These are phyloP conservation scores for Orchesellides sinensis DNA, from an alignment of 2,888 invertebrate genomes.

Conservation along the genomic window DNA sequence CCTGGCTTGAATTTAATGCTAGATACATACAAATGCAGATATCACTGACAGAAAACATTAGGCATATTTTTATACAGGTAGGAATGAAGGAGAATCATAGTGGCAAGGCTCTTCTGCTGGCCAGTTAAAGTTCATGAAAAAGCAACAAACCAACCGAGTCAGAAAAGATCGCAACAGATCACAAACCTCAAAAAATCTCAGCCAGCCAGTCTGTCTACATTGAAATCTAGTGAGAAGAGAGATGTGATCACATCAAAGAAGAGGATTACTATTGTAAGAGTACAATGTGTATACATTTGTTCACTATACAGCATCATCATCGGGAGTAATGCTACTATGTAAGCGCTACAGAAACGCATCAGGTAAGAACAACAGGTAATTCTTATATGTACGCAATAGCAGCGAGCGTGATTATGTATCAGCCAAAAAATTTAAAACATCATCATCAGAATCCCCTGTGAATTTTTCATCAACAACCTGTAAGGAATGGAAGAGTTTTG, in stretches of 20 bases:
- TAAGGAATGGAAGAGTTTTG: neutral
- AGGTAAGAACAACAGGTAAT: neutral
- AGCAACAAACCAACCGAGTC: neutral
- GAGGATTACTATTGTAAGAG: neutral
- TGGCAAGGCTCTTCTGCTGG: neutral
- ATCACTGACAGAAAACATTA: neutral
- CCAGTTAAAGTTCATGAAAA: constrained; percentile 11
- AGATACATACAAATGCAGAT: neutral
- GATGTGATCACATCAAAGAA: constrained; percentile 16
- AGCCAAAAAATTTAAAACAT: neutral
- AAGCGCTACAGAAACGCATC: neutral
- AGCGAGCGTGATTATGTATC: neutral
- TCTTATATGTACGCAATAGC: no score
- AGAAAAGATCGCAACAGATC: constrained; percentile 48
- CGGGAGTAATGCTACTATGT: neutral
- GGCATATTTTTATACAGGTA: neutral
- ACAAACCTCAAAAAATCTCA: constrained; percentile 36
- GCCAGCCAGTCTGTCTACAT: constrained; percentile 8
- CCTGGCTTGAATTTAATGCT: neutral
- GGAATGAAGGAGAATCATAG: neutral
- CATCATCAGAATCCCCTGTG: neutral
- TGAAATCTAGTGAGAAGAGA: neutral
- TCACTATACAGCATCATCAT: neutral
- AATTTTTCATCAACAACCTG: neutral
- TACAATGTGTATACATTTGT: neutral